Conservation (phyloP, 1,140 invertebrate genomes). For the Aphaenogaster rudis region DNA sequence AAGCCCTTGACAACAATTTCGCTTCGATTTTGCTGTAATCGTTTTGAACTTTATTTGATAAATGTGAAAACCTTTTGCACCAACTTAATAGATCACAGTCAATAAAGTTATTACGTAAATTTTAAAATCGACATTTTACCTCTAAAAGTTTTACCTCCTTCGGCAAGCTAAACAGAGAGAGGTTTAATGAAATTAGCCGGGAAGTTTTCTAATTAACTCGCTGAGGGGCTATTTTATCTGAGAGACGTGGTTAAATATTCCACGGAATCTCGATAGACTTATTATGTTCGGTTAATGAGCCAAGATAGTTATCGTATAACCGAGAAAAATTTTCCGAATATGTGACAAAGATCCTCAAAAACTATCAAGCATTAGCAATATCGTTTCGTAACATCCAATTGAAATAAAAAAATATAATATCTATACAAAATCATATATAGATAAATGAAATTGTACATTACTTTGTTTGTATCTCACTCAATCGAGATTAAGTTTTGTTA, state of each 20-base stretch:
- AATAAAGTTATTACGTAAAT: slow-evolving; percentile 12
- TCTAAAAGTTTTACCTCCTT: slow-evolving; percentile 15
- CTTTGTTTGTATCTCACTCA: background rate
- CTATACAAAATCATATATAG: background rate
- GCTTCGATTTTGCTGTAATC: background rate
- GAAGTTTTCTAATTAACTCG: slow-evolving; percentile 65
- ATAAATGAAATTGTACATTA: background rate
- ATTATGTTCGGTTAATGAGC: slow-evolving; percentile 55
- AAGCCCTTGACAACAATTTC: background rate
- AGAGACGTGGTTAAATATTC: slow-evolving; percentile 29
- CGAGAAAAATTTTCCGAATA: background rate
- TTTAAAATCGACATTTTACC: slow-evolving; percentile 17
- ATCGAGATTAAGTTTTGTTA: background rate
- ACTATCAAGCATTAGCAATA: slow-evolving; percentile 18
- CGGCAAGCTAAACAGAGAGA: slow-evolving; percentile 29
- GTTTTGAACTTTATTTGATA: background rate
- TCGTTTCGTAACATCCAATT: background rate
- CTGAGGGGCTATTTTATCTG: background rate
- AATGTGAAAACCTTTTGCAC: slow-evolving; percentile 1
- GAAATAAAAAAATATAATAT: background rate
- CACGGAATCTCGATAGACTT: slow-evolving; percentile 37
- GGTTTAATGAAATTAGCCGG: slow-evolving; percentile 63
- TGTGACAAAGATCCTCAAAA: slow-evolving; percentile 1
- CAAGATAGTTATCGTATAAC: slow-evolving; percentile 16
- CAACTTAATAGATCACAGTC: background rate